These are phyloP conservation scores for Brevimyrus niger DNA, from an alignment of 2,113 vertebrate species.

Conservation along the genomic window DNA sequence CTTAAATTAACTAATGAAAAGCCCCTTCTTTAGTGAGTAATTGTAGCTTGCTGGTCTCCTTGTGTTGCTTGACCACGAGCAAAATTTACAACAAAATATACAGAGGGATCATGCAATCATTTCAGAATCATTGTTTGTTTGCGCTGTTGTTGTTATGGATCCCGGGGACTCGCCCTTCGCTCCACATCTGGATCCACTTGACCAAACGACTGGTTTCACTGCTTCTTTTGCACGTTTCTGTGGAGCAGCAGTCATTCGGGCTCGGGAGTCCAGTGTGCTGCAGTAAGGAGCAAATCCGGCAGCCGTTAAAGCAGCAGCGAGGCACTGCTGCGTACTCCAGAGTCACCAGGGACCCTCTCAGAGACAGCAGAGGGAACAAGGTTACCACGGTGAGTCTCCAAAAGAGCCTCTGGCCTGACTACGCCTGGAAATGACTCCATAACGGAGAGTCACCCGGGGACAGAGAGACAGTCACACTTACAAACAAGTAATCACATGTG, in stretches of 20 bases:
- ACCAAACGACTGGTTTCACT: conserved; percentile 9
- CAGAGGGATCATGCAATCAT: background rate
- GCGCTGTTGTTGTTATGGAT: conserved; percentile 12
- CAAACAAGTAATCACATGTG: background rate
- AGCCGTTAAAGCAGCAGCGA: background rate
- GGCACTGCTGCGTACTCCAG: background rate
- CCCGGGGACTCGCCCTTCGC: background rate
- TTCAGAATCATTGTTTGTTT: conserved; percentile 6
- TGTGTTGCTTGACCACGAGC: background rate
- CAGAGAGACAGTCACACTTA: background rate
- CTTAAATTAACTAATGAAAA: conserved; percentile 2
- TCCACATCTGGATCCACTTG: conserved; percentile 11
- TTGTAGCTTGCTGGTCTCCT: background rate
- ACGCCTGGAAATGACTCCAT: background rate
- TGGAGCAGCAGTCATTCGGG: background rate
- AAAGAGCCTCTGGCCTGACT: background rate
- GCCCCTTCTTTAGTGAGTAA: background rate
- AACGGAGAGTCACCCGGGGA: background rate
- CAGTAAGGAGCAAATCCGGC: background rate
- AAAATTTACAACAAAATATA: background rate
- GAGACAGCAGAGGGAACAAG: background rate
- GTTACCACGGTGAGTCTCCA: background rate
- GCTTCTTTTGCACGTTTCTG: background rate
- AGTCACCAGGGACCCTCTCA: background rate
- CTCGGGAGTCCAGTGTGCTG: background rate